Base-by-base conservation (phyloP, 1,140 invertebrate species). In the Trachelipus rathkii region DNA sequence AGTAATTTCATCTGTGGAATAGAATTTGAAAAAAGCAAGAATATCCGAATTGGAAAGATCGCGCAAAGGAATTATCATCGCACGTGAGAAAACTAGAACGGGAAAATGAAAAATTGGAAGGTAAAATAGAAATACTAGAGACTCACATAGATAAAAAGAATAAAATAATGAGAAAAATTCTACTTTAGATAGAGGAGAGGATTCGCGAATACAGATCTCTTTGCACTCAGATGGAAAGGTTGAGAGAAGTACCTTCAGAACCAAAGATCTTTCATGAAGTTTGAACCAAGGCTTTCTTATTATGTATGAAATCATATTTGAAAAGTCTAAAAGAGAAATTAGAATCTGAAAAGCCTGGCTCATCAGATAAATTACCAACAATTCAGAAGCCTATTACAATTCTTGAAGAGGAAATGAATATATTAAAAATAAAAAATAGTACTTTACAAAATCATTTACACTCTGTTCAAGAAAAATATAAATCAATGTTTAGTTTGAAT, bases 1-100 rank as follows among this genome's bases (percentile, higher is more conserved):
- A 1, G 19, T 13, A 60, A 60, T 19, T 15, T n/a, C 1, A 2
- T 13, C 50, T 13, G 11, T 19, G 19, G 50, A 60, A 15, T 60
- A 60, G 50, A 60, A 60, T 15, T n/a, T 60, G 11, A 60, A 60
- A 60, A 13, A 19, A 60, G 50, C 11, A 8, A 13, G 50, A 13
- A 60, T 60, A 13, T 13, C 50, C 50, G 50, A 60, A 60, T 60
- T 60, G 50, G 50, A 60, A n/a, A 60, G 50, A 60, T 15, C 50
- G 50, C 11, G 19, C 8, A 4, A 13, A 19, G 8, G 50, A 60
- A 13, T 19, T 60, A 19, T 1, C 11, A 8, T 60, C 50, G 4
- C 11, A 15, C 11, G 19, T 15, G 11, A 60, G 11, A 19, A 60
- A 60, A 60, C 19, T 60, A 60, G 50, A 60, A 60, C 11, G 50